Evolutionary conservation across 2,113 vertebrate genomes (phyloP).

Genomic region (Dasyornis broadbenti): DNA sequence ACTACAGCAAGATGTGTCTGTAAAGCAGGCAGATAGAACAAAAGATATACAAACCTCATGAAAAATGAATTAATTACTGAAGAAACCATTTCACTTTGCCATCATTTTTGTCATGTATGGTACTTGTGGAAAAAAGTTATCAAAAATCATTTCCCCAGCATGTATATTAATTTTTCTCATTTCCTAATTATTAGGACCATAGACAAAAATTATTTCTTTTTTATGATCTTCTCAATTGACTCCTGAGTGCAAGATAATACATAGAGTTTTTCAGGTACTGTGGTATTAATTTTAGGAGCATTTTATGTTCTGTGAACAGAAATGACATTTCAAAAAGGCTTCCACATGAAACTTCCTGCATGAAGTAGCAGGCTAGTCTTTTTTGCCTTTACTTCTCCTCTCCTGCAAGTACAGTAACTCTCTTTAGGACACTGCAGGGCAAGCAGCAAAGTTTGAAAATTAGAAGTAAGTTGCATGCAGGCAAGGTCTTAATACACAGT

Average conservation of each 20-base stretch:
- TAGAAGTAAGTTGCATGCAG: background rate
- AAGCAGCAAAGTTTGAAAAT: background rate
- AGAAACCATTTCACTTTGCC: background rate
- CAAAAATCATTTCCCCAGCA: background rate
- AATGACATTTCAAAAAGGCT: constrained; percentile 20
- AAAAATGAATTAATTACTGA: background rate
- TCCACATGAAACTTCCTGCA: constrained; percentile 1
- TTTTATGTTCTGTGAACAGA: constrained; percentile 37
- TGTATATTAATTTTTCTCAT: background rate
- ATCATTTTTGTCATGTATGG: background rate
- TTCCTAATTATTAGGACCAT: constrained; percentile 21
- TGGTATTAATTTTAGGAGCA: constrained; percentile 12
- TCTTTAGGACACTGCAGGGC: background rate
- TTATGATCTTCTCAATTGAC: background rate
- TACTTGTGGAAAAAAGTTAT: background rate
- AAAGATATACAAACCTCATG: background rate
- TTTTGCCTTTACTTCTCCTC: background rate
- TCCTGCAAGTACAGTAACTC: background rate
- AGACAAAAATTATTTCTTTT: constrained; percentile 29
- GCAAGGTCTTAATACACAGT: background rate
- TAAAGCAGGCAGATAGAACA: background rate
- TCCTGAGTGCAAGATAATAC: constrained; percentile 40
- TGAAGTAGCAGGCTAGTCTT: background rate
- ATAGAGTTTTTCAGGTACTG: constrained; percentile 23
- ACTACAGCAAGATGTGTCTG: background rate